phyloP scores from a whole-genome alignment of 2,888 invertebrate genomes.

The Dione juno region DNA sequence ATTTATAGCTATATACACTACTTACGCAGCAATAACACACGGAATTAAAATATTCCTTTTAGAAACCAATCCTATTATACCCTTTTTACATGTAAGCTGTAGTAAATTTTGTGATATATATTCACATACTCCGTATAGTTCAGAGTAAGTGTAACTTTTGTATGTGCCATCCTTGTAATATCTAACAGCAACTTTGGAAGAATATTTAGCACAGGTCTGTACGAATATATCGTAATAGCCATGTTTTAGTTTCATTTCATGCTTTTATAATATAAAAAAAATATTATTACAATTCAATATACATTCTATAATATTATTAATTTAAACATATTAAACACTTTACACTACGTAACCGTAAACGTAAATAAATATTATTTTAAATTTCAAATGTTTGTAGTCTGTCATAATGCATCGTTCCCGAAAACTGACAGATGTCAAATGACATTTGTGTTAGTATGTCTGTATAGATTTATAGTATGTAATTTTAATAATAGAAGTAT shows the following conservation, averaged over 20 bases:
- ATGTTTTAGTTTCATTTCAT: slow-evolving; percentile 57
- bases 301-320: not conserved
- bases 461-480: not conserved
- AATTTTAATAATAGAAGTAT: not conserved
- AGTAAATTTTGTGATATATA: slow-evolving; percentile 73
- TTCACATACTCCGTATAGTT: slow-evolving; percentile 75
- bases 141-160: slow-evolving; percentile 71
- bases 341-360: not conserved
- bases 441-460: not conserved
- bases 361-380: slow-evolving; percentile 5
- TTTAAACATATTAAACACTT: slow-evolving; percentile 1
- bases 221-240: slow-evolving; percentile 77
- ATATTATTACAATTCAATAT: slow-evolving; percentile 5
- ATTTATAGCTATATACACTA: slow-evolving; percentile 37
- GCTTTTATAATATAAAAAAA: slow-evolving; percentile 2
- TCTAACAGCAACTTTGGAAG: slow-evolving; percentile 66
- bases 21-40: slow-evolving; percentile 83
- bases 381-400: not conserved
- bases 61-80: slow-evolving; percentile 76
- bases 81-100: slow-evolving; percentile 64
- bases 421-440: not conserved
- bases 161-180: slow-evolving; percentile 63
- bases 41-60: slow-evolving; percentile 80
- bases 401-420: not conserved
- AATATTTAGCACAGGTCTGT: slow-evolving; percentile 66